These are phyloP conservation scores for Dysidea cf. avara DNA, from an alignment of 37 sponge, comb jelly and placozoan species.

Conservation along the genomic window DNA sequence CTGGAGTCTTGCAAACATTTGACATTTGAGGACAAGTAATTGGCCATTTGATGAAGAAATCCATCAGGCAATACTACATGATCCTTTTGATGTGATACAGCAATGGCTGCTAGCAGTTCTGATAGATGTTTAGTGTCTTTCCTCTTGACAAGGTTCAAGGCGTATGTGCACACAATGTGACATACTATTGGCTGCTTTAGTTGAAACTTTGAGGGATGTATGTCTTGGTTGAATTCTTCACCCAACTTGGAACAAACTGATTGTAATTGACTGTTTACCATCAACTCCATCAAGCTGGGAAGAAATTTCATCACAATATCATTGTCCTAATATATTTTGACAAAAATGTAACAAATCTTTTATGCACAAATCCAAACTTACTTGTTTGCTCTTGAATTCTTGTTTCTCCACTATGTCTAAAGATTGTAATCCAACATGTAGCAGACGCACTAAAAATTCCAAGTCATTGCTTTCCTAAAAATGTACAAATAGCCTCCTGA, in stretches of 20 bases:
- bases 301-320: slow-evolving; percentile 57
- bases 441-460: slow-evolving; percentile 69
- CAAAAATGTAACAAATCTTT: not conserved
- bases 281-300: slow-evolving; percentile 67
- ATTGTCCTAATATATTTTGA: too few relatives aligned
- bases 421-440: slow-evolving; percentile 70
- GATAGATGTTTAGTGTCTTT: slow-evolving; percentile 44
- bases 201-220: slow-evolving; percentile 27
- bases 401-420: slow-evolving; percentile 68
- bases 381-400: slow-evolving; percentile 49
- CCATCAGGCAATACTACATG: slow-evolving; percentile 55
- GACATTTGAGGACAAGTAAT: slow-evolving; percentile 1
- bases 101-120: slow-evolving; percentile 55
- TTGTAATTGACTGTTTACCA: slow-evolving; percentile 48
- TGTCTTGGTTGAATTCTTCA: slow-evolving; percentile 31
- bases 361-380: not conserved
- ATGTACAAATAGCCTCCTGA: not conserved
- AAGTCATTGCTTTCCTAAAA: slow-evolving; percentile 74
- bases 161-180: slow-evolving; percentile 49
- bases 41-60: slow-evolving; percentile 61
- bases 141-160: slow-evolving; percentile 45
- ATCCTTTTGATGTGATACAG: slow-evolving; percentile 17
- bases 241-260: slow-evolving; percentile 36
- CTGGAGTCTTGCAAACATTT: slow-evolving; percentile 28
- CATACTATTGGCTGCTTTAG: slow-evolving; percentile 31